Base-by-base conservation (phyloP, 2,113 vertebrate genomes). In the Pantherophis guttatus region DNA sequence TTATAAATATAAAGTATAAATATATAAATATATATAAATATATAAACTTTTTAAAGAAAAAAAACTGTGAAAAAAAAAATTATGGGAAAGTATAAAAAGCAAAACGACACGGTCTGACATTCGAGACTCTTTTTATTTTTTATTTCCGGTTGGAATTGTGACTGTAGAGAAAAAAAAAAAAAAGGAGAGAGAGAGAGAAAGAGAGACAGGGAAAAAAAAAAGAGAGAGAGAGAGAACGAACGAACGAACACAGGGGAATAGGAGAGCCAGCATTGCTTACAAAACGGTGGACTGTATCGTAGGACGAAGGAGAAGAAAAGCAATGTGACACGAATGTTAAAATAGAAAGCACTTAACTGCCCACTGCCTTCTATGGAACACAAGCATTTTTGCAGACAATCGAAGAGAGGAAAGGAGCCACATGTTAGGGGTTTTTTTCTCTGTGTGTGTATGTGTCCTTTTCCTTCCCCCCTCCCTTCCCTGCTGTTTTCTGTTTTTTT, bases 321-420 rank as follows among this genome's bases (percentile, higher is more conserved):
- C 97, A 94, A 96, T 94, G 96, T 95, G 29, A 97, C 96, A 96
- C 97, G 96, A 95, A 97, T 97, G 97, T 98, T 97, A 97, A 97
- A 97, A 97, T 97, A 97, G 95, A 98, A 97, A 99, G 98, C 98
- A 98, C 98, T 99, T 98, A 98, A 62, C 98, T 97, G 96, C 96
- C 97, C 97, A 93, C 92, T 94, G 94, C 96, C 96, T 97, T 95
- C 97, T 97, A 96, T 97, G 96, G 96, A 96, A 97, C 95, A 97
- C 94, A 93, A 97, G 96, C 97, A 96, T 96, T 96, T 96, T 95
- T 93, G 95, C 97, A 97, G 98, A 99, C 99, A 99, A 99, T 99
- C 98, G 96, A 97, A 97, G 97, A 97, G 96, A 97, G 96, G 97
- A 97, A 97, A 97, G 98, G 97, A 98, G 97, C 95, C 98, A 96